Evolutionary conservation across 2,888 invertebrate species (phyloP), one percentile per base, ranked within the genome.

Genomic region (Nomada hirtipes): DNA sequence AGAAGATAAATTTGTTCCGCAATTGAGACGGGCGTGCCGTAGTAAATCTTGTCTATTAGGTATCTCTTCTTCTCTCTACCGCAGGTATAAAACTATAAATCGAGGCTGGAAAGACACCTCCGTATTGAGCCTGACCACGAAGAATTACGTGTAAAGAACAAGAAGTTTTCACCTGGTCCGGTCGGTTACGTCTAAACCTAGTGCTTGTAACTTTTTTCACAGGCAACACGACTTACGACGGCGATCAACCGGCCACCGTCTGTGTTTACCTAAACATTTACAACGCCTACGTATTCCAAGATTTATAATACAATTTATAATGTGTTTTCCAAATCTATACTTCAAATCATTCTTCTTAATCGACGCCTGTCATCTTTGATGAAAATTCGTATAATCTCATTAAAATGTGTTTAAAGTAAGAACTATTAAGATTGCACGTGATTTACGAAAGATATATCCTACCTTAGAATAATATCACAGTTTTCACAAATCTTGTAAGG

Each of bases 1-100:
- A 86, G 88, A 90, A 93, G 93, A 93, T 93, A 93, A 93, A 93
- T 93, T 93, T 92, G 92, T 92, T 91, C 92, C 90, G 91, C 93
- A 92, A 93, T 93, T 92, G 93, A 92, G 92, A 90, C 92, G 89
- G 91, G 91, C 92, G 90, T 90, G 89, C 88, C 84, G 90, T 89
- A 88, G 91, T 92, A 92, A 92, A 92, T 92, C 92, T 91, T 92
- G 88, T 91, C 92, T 91, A 92, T 92, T 92, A 91, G 92, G 87
- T 90, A 87, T 90, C 90, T 90, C 88, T 89, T 90, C 88, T 88
- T 89, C 89, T 86, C 86, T 80, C 85, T 76, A 80, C 86, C 87
- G 81, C 91, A 89, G 90, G 91, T 91, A 90, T 91, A 91, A 90
- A 90, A 88, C 90, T 90, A 90, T 90, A 91, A 91, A 91, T 91